Conservation (phyloP, 2,888 invertebrate species). For the Nemoura dubitans region DNA sequence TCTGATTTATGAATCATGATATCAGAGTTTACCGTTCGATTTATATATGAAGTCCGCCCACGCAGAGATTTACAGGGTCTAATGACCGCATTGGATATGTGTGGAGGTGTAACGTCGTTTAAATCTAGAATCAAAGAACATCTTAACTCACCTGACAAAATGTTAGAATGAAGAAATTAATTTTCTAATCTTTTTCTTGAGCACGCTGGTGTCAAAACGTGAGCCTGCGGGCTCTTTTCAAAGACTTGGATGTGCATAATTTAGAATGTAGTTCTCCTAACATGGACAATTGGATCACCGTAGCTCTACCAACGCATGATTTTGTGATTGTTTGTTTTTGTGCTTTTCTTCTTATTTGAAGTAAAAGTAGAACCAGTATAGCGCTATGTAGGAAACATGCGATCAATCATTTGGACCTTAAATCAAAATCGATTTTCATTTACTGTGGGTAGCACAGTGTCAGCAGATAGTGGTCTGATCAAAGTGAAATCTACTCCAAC, state of each 20-base stretch:
- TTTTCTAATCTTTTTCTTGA: not conserved
- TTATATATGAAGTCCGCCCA: not conserved
- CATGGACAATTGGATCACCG: not conserved
- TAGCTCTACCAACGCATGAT: not conserved
- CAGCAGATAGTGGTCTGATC: not conserved
- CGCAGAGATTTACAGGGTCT: not conserved
- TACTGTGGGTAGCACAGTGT: not conserved
- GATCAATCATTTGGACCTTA: not conserved
- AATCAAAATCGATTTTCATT: not conserved
- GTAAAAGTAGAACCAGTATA: not conserved
- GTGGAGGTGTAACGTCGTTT: not conserved
- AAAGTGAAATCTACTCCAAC: not conserved
- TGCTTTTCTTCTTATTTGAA: not conserved
- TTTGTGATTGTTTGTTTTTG: not conserved
- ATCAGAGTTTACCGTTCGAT: not conserved
- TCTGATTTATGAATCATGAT: not conserved
- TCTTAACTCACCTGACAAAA: not conserved
- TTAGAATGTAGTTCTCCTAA: conserved; percentile 9
- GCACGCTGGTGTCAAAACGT: not conserved
- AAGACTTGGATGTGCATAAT: not conserved
- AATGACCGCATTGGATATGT: not conserved
- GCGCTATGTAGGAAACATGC: not conserved
- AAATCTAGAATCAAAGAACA: not conserved
- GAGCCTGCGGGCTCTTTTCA: not conserved
- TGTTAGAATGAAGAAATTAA: not conserved